These are phyloP conservation scores for Meloidogyne exigua DNA, from an alignment of 1,140 invertebrate genomes.

Conservation along the genomic window DNA sequence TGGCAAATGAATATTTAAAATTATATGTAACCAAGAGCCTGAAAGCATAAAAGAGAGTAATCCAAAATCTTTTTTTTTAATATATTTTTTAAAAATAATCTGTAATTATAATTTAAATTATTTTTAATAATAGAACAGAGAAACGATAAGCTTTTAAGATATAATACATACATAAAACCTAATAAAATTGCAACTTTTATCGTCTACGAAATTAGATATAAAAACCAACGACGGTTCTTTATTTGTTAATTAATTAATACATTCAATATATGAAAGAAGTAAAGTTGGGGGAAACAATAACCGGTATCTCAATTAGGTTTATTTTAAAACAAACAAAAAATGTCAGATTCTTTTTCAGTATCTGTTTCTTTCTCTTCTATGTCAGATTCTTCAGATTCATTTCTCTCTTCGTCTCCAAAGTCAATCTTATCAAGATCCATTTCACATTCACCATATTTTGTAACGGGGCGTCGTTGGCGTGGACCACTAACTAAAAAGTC, in stretches of 20 bases:
- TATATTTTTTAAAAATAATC: too few relatives aligned
- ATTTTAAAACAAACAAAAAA: not conserved
- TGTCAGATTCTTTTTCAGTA: not conserved
- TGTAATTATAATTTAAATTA: not conserved
- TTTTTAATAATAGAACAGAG: too few relatives aligned
- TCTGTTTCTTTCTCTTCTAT: not conserved
- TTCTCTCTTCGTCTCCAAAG: conserved; percentile 1
- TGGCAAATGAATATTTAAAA: not conserved
- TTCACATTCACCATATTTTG: conserved; percentile 24
- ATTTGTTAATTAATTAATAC: too few relatives aligned
- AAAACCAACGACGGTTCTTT: too few relatives aligned
- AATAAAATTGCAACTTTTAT: not conserved
- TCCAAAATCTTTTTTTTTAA: too few relatives aligned
- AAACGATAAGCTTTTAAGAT: not conserved
- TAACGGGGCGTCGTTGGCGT: conserved; percentile 16
- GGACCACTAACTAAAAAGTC: conserved; percentile 9
- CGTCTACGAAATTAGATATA: not conserved
- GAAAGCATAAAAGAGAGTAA: not conserved
- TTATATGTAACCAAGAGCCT: not conserved
- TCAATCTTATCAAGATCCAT: conserved; percentile 26
- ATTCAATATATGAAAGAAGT: not conserved
- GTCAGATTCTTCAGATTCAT: not conserved
- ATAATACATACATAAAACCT: too few relatives aligned
- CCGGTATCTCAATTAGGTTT: not conserved
- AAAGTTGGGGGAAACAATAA: not conserved